phyloP scores from a whole-genome alignment of 2,113 vertebrate species.

The Pachypanchax playfairii region DNA sequence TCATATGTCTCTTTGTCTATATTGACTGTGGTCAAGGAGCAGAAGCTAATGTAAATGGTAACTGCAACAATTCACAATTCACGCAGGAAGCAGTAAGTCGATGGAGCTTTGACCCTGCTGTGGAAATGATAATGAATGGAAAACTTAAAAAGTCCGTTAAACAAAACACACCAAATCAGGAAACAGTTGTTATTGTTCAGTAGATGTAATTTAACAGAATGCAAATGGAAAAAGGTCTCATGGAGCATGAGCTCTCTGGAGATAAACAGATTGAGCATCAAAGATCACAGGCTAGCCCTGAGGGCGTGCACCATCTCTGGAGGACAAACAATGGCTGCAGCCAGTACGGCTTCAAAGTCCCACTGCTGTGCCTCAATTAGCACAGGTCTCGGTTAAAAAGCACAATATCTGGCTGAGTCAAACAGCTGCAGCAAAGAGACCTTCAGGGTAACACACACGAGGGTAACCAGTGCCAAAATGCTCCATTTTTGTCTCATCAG shows the following conservation, averaged over 20 bases:
- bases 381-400: constrained; percentile 23
- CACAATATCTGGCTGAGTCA: constrained; percentile 20
- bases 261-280: constrained; percentile 1
- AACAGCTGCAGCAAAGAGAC: constrained; percentile 22
- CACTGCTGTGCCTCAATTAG: constrained; percentile 53
- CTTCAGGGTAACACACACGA: constrained; percentile 26
- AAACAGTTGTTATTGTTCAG: background rate
- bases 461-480: too few species aligned
- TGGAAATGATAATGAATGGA: background rate
- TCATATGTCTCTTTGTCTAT: background rate
- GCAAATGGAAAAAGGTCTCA: background rate
- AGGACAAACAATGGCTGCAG: constrained; percentile 37
- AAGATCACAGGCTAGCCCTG: constrained; percentile 22
- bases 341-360: constrained; percentile 37
- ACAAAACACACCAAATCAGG: constrained; percentile 7
- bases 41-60: constrained; percentile 7
- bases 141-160: background rate
- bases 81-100: constrained; percentile 4
- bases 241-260: background rate
- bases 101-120: constrained; percentile 1
- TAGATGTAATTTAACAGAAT: background rate
- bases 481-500: too few species aligned
- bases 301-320: constrained; percentile 25
- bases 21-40: background rate
- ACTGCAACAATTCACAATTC: constrained; percentile 6